Evolutionary conservation across 2,113 vertebrate species (phyloP).

Genomic region (Myotis yumanensis): DNA sequence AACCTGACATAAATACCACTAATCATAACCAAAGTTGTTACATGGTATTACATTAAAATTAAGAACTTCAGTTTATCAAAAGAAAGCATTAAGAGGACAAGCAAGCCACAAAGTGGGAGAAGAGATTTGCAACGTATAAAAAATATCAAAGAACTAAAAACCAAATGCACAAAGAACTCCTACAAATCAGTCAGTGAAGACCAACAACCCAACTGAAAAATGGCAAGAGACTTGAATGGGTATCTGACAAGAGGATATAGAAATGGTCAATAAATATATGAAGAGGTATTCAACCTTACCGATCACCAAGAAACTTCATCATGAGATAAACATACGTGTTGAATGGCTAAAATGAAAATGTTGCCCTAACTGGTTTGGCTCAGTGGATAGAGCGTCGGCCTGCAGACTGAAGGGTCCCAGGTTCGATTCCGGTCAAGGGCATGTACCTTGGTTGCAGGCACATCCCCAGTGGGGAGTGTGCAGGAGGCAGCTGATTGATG

Average conservation of each 20-base stretch:
- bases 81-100: neutral
- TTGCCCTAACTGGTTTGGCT: no score
- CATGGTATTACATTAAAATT: neutral
- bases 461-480: no score
- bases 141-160: slow-evolving; percentile 5
- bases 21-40: neutral
- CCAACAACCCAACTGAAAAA: neutral
- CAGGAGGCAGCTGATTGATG: no score
- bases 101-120: neutral
- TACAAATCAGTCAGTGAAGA: neutral
- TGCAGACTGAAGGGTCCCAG: no score
- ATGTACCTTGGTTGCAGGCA: no score
- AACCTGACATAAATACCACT: neutral
- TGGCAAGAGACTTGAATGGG: neutral
- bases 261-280: neutral
- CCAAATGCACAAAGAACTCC: neutral
- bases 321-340: neutral
- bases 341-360: neutral
- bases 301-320: neutral
- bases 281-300: neutral
- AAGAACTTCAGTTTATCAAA: neutral
- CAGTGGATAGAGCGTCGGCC: no score
- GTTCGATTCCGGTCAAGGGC: no score
- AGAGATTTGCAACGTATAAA: slow-evolving; percentile 9
- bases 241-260: neutral